Evolutionary conservation across 2,113 vertebrate species (phyloP).

Genomic region (Charina bottae): DNA sequence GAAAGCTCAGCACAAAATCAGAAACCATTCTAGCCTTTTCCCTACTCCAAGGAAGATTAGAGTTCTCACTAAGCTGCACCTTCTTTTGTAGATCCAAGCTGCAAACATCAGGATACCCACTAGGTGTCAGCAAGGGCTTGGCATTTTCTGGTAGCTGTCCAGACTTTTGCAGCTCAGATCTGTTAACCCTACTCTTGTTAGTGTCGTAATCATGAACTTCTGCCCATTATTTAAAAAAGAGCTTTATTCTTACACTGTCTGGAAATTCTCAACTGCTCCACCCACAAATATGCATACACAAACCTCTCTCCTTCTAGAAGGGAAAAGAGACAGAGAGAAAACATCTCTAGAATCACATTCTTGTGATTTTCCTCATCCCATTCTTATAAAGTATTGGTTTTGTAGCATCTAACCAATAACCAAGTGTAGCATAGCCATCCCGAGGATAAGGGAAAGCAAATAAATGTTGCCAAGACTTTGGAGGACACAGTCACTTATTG

Average conservation of each 20-base stretch:
- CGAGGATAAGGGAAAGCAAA: background rate
- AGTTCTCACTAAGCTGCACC: background rate
- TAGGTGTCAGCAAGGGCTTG: background rate
- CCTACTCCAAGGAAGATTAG: background rate
- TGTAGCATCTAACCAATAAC: background rate
- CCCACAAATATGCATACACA: background rate
- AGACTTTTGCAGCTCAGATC: background rate
- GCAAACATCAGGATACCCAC: background rate
- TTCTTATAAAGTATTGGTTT: background rate
- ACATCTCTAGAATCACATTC: slow-evolving; percentile 14
- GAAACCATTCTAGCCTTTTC: background rate
- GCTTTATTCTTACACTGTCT: background rate
- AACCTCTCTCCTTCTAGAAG: background rate
- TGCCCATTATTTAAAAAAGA: background rate
- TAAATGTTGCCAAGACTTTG: background rate
- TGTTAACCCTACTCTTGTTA: background rate
- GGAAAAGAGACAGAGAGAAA: background rate
- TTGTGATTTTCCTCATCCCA: background rate
- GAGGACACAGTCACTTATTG: background rate
- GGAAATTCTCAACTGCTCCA: background rate
- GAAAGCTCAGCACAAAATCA: background rate
- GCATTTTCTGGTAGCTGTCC: background rate
- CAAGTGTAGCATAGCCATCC: background rate
- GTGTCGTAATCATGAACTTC: background rate
- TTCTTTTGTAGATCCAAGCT: background rate